Base-by-base conservation (phyloP, 2,113 vertebrate genomes). In the Cyanoramphus novaezelandiae region DNA sequence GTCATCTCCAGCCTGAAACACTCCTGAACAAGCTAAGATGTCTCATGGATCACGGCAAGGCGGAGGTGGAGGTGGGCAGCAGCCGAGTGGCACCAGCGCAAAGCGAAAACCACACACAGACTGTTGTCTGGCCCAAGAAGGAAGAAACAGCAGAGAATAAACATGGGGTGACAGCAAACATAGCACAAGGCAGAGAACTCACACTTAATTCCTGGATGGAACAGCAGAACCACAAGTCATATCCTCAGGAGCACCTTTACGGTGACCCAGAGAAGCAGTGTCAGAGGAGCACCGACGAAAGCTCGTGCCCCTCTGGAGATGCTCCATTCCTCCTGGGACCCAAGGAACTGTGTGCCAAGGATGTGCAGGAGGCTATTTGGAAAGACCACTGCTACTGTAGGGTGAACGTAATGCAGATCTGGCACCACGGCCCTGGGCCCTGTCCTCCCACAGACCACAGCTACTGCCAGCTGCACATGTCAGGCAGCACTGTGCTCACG, bases 261-360 rank as follows among this genome's bases (percentile, higher is more conserved):
- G 10, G 5, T 4, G 12, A 19, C 6, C 5, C 1, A 0, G 0
- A 2, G 12, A 17, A 41, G 52, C 3, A 8, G 2, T 19, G 15
- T 7, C 41, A 3, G 0, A 1, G 15, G 17, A n/a, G 16, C 0
- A 0, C 21, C 43, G 77, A 4, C 1, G 5, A 23, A 7, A 12
- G 24, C 0, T 14, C 0, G 1, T 0, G 2, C 5, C 0, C 2
- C 7, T 1, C 0, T 1, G 52, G 14, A 35, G 31, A 63, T 8
- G 9, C 1, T 1, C 2, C 4, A 0, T 16, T 16, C 9, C 6
- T 15, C 10, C 29, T 0, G 3, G 15, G 2, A 8, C 6, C 2
- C 0, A 0, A 0, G 17, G 6, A n/a, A 15, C 29, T 1, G 19
- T 3, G 9, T 4, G 0, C 8, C 3, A 18, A 75, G 60, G 46